Conservation (phyloP, 2,113 vertebrate species). For the Hipposideros armiger region DNA sequence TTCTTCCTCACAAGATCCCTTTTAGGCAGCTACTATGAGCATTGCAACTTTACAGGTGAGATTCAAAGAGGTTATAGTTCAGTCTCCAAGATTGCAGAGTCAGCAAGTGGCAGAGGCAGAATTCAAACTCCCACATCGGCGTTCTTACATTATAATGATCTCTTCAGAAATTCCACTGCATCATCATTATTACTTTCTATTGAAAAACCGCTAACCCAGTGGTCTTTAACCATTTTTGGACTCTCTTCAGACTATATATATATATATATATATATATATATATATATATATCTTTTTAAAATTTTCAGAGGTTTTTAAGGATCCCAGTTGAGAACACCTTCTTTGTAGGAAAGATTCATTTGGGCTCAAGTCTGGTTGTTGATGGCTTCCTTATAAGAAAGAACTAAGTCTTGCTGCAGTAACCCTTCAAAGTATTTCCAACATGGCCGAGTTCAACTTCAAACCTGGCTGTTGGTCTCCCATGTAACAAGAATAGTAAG, state of each 20-base stretch:
- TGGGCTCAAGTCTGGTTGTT: background rate
- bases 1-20: background rate
- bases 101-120: background rate
- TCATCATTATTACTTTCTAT: background rate
- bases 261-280: no score
- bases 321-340: background rate
- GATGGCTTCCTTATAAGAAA: background rate
- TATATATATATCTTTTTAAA: background rate
- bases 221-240: background rate
- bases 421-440: background rate
- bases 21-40: background rate
- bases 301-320: slow-evolving; percentile 4
- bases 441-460: background rate
- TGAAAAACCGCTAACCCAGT: background rate
- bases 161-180: slow-evolving; percentile 14
- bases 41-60: background rate
- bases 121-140: background rate
- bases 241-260: background rate
- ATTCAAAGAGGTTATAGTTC: background rate
- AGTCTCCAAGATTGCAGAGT: background rate
- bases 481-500: background rate
- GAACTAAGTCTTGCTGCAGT: background rate
- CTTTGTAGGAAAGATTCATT: background rate
- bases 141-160: background rate
- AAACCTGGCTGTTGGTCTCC: background rate